Evolutionary conservation across 2,888 invertebrate species (phyloP).

Genomic region (Lamproptera curius): DNA sequence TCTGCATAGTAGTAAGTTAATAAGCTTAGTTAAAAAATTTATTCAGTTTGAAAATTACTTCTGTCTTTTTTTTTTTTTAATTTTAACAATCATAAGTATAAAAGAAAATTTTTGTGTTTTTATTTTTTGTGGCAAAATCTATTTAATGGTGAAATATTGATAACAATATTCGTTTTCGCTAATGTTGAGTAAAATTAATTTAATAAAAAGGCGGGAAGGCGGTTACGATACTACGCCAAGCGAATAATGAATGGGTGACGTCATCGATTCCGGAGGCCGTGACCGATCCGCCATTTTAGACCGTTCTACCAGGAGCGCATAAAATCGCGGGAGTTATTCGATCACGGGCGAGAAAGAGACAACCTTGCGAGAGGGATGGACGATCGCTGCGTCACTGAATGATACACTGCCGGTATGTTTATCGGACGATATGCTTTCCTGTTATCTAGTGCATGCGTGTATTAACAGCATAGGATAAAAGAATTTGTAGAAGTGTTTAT

Average conservation of each 20-base stretch:
- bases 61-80: too few relatives aligned
- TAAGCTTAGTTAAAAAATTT: too few relatives aligned
- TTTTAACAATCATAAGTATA: too few relatives aligned
- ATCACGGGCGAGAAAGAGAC: background rate
- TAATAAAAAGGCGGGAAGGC: too few relatives aligned
- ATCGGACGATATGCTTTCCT: background rate
- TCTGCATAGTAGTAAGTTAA: too few relatives aligned
- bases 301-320: background rate
- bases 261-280: background rate
- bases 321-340: background rate
- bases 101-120: too few relatives aligned
- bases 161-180: too few relatives aligned
- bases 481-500: too few relatives aligned
- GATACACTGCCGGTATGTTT: background rate
- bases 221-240: background rate
- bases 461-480: background rate
- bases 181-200: too few relatives aligned
- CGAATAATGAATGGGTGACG: background rate
- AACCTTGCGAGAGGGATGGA: background rate
- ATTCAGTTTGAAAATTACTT: too few relatives aligned
- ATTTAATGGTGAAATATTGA: too few relatives aligned
- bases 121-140: too few relatives aligned
- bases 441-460: background rate
- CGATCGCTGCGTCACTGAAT: background rate
- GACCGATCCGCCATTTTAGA: slow-evolving; percentile 1